Evolutionary conservation across 2,113 vertebrate species (phyloP).

Genomic region (Orycteropus afer): DNA sequence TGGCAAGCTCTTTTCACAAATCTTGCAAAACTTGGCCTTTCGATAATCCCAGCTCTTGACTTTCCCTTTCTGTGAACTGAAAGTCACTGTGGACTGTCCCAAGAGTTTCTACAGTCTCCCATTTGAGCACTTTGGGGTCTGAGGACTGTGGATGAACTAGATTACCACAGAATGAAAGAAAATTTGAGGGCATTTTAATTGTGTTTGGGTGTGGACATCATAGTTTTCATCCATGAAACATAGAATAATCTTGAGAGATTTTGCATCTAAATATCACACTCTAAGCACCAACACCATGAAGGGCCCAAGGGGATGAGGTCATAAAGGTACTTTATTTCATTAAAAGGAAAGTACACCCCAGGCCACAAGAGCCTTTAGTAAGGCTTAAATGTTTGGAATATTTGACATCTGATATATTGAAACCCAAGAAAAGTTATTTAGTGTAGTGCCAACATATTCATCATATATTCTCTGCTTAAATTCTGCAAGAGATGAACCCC

Average conservation of each 20-base stretch:
- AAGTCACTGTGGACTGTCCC: neutral
- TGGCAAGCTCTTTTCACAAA: neutral
- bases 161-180: neutral
- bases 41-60: neutral
- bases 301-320: rapidly evolving
- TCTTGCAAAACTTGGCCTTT: slow-evolving; percentile 51
- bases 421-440: too few relatives aligned
- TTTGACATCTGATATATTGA: neutral
- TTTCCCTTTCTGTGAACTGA: neutral
- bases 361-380: neutral
- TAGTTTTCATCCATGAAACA: neutral
- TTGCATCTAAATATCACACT: rapidly evolving
- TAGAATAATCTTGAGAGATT: neutral
- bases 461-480: neutral
- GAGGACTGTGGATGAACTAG: neutral
- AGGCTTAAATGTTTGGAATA: neutral
- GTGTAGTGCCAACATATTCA: rapidly evolving
- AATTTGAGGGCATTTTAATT: neutral
- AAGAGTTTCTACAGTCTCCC: neutral
- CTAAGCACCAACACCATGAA: neutral
- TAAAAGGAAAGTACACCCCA: neutral
- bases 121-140: neutral
- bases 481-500: neutral
- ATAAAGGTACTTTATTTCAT: neutral
- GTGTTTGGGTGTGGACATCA: neutral